Base-by-base conservation (phyloP, 2,113 vertebrate species). In the Craseonycteris thonglongyai region DNA sequence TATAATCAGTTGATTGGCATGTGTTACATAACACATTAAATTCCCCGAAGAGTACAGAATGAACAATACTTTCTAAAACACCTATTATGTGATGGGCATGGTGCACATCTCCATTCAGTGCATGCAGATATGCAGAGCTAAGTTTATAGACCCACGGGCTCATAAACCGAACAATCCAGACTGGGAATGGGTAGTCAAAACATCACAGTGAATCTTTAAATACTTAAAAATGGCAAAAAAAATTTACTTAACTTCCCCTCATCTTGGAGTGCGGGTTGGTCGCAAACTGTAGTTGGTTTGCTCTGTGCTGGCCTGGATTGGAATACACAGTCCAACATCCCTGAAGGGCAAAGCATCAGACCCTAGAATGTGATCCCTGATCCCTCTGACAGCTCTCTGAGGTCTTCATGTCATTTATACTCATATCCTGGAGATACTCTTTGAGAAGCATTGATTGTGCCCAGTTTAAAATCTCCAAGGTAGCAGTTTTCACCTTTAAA, bases 391-490 rank as follows among this genome's bases (percentile, higher is more conserved):
- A 7, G 18, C 40, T 66, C 58, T 80, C 82, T 82, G 92, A 85
- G 58, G 72, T 21, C 58, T 97, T 91, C 69, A 58, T 66, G 6
- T 95, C 89, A 74, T 69, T 88, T 92, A 94, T 97, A 7, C 93
- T 96, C 38, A 92, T 91, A 95, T 92, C 91, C 22, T 16, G 2
- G 78, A 72, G 97, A 88, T 38, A 5, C 91, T 22, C 89, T 83
- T 74, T 74, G 82, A 95, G 89, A 97, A 7, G 76, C 0, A 81
- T 65, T 30, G 19, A 71, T 74, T 3, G 68, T 72, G 94, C 96
- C 95, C 86, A 83, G 65, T 10, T 19, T 21, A 69, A 98, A 96
- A 78, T 96, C 95, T 96, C 75, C 0, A 40, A 93, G 65, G 65
- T 59, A 79, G 96, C 92, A 7, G 21, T 7, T 22, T 95, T 90